Evolutionary conservation across 2,113 vertebrate genomes (phyloP), one percentile per base, ranked within the genome.

Genomic region (Ophthalmotilapia sp.): DNA sequence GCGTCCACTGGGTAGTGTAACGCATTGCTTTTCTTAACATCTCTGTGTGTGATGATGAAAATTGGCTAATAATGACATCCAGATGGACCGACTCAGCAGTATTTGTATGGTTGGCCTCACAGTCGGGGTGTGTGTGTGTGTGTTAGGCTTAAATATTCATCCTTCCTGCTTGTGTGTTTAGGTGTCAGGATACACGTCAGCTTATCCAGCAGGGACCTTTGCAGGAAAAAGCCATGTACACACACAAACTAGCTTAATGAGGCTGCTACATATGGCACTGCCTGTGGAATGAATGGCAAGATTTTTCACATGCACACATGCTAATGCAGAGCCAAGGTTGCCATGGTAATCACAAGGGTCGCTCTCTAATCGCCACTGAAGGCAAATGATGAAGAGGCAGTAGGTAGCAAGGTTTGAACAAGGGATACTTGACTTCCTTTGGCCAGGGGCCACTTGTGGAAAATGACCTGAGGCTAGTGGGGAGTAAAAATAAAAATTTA

Each of bases 311-410:
- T 45, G 15, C 84, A 80, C 80, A 84, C 80, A 79, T 83, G 79
- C 68, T 47, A 70, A 73, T n/a, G 55, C 77, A 81, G 85, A 82
- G 90, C 89, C 92, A 92, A 88, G 88, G 93, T 93, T 94, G 88
- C 90, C 90, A 93, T 93, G 88, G 93, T 80, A 77, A 93, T 92
- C 88, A 79, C 56, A 79, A 88, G 79, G 83, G 84, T 88, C 84
- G 60, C 51, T 89, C 81, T 88, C 81, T 86, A 51, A 90, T 88
- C 53, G 70, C 26, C 56, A 55, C 49, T 47, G 77, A 60, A 84
- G 90, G 86, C 51, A 91, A 88, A 89, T 77, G 56, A 89, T 85
- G 81, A 83, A 38, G 33, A 26, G 23, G 47, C 58, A 19, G 56
- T 45, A 13, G 47, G 17, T 62, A 45, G 26, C 23, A 31, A 31